phyloP scores from a whole-genome alignment of 1,140 invertebrate species.

The Magallana gigas region DNA sequence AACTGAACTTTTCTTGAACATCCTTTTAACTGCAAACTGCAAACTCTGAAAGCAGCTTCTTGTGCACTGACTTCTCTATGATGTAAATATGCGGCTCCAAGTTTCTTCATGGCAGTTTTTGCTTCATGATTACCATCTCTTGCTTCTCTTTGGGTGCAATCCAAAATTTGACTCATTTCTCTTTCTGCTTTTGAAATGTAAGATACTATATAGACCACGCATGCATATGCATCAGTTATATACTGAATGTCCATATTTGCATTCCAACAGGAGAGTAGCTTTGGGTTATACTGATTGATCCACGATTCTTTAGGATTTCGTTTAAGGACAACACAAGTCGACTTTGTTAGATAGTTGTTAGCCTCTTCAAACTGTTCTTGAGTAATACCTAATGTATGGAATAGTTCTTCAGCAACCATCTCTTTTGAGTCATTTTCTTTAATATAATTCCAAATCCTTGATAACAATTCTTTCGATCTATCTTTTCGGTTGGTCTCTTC shows the following conservation, averaged over 20 bases:
- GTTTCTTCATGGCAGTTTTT: no score
- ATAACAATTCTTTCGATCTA: background rate
- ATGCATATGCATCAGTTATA: slow-evolving; percentile 51
- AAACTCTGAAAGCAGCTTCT: slow-evolving; percentile 55
- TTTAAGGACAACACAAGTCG: no score
- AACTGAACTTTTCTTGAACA: slow-evolving; percentile 50
- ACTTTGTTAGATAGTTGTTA: no score
- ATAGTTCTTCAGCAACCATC: no score
- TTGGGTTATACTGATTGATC: slow-evolving; percentile 50
- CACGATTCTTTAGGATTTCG: background rate
- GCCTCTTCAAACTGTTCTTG: no score
- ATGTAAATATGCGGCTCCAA: no score
- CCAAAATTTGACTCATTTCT: no score
- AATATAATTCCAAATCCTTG: slow-evolving; percentile 28
- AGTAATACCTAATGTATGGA: no score
- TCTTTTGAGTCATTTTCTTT: no score
- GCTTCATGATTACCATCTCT: no score
- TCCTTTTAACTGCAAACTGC: slow-evolving; percentile 45
- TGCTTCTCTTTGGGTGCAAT: no score
- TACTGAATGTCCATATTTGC: slow-evolving; percentile 63
- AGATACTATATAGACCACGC: slow-evolving; percentile 46
- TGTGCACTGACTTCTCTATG: background rate
- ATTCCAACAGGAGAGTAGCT: slow-evolving; percentile 51
- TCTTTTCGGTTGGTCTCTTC: background rate
- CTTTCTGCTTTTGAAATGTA: slow-evolving; percentile 46